Conservation (phyloP, 2,113 vertebrate species). For the Corapipo altera region DNA sequence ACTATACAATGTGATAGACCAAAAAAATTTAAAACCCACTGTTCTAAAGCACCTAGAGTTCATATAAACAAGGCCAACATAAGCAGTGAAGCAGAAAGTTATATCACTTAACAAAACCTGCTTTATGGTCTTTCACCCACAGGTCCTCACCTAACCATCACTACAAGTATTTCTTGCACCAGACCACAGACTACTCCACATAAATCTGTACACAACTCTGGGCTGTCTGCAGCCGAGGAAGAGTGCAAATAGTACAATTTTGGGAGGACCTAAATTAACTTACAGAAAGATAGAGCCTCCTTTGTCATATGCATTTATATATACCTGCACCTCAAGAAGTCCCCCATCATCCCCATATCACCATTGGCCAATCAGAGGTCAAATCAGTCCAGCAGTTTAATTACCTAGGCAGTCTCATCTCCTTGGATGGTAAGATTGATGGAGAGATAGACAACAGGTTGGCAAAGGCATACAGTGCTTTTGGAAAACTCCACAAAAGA, state of each 20-base stretch:
- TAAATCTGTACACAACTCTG: not conserved
- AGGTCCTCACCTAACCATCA: not conserved
- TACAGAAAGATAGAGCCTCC: not conserved
- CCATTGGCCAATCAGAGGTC: too few relatives aligned
- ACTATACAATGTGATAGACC: not conserved
- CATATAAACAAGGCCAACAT: not conserved
- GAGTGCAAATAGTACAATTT: not conserved
- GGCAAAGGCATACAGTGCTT: too few relatives aligned
- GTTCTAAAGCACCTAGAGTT: not conserved
- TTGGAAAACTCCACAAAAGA: too few relatives aligned
- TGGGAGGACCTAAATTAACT: not conserved
- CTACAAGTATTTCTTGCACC: not conserved
- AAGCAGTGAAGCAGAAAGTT: slow-evolving; percentile 5
- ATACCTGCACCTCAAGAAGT: too few relatives aligned
- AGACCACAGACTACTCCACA: not conserved
- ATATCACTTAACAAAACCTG: not conserved
- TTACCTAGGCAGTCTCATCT: too few relatives aligned
- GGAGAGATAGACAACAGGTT: too few relatives aligned
- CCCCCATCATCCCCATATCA: too few relatives aligned
- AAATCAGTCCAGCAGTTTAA: too few relatives aligned
- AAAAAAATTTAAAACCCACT: not conserved
- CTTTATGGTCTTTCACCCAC: not conserved
- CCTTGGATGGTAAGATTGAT: too few relatives aligned
- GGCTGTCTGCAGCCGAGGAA: not conserved
- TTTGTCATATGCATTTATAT: not conserved